Conservation (phyloP, 2,113 vertebrate genomes). For the Hippolais icterina region DNA sequence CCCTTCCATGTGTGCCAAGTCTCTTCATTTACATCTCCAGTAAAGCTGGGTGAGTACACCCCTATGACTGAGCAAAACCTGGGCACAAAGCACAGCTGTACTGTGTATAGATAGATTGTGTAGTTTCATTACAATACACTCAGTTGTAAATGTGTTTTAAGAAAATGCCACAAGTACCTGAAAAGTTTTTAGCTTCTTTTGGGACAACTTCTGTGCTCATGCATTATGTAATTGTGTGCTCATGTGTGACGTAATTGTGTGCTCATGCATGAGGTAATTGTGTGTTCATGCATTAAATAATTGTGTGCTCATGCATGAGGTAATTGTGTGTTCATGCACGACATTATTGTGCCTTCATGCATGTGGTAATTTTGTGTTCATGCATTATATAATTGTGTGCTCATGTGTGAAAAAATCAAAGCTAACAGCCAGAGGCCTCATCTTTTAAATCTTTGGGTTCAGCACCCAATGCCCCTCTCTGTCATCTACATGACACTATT, state of each 20-base stretch:
- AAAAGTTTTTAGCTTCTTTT: background rate
- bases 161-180: background rate
- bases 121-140: background rate
- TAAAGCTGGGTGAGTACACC: background rate
- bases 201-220: background rate
- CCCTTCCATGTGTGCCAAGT: accelerated
- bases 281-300: background rate
- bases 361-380: background rate
- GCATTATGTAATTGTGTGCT: background rate
- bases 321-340: background rate
- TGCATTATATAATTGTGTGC: background rate
- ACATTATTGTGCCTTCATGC: background rate
- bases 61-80: accelerated
- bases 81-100: background rate
- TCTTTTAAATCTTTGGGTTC: background rate
- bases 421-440: background rate
- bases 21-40: background rate
- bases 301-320: background rate
- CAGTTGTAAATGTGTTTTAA: background rate
- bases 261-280: background rate
- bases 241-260: background rate
- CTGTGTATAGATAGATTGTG: accelerated
- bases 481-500: background rate
- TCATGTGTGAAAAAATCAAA: background rate
- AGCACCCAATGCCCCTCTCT: background rate